Evolutionary conservation across 2,888 invertebrate species (phyloP), one percentile per base, ranked within the genome.

Genomic region (Synergus umbraculus): DNA sequence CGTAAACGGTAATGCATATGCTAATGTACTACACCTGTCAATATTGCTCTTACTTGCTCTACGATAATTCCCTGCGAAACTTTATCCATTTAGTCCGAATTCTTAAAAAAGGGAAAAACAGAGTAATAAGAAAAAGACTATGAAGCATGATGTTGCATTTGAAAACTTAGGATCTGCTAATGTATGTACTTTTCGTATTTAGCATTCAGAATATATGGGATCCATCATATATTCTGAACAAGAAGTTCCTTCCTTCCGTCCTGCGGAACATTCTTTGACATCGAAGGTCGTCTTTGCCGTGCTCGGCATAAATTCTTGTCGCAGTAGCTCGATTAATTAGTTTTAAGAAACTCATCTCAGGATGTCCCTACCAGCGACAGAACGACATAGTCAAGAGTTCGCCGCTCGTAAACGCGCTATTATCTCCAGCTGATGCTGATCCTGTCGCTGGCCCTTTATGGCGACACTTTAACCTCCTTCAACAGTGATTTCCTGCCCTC

Each of bases 381-480:
- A 83, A 80, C 79, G 82, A 78, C 81, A 78, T 80, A 78, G 81
- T 81, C 81, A 77, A 73, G 77, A 83, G 80, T 79, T 82, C 82
- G 83, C 60, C 64, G 81, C 82, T 82, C 80, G 81, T 85, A 85
- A 85, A 82, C 83, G 83, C 86, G 84, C 86, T 86, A 84, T 88
- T 87, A 87, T 87, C 86, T 79, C 82, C 85, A 84, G 83, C 80
- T 86, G 85, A 86, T 87, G 85, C 86, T 88, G 85, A 84, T 85
- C 85, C 83, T 83, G 85, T 86, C 86, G 46, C 49, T 83, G 81
- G 81, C 84, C 85, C 80, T 83, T 84, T 86, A 86, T 86, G 86
- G 86, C 88, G 88, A 86, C 87, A 86, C 87, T 88, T 88, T 87
- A 87, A 87, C 81, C 82, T 82, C 79, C 79, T 79, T 81, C 81